phyloP scores from a whole-genome alignment of 1,140 invertebrate species.

The Drosophila guanche region DNA sequence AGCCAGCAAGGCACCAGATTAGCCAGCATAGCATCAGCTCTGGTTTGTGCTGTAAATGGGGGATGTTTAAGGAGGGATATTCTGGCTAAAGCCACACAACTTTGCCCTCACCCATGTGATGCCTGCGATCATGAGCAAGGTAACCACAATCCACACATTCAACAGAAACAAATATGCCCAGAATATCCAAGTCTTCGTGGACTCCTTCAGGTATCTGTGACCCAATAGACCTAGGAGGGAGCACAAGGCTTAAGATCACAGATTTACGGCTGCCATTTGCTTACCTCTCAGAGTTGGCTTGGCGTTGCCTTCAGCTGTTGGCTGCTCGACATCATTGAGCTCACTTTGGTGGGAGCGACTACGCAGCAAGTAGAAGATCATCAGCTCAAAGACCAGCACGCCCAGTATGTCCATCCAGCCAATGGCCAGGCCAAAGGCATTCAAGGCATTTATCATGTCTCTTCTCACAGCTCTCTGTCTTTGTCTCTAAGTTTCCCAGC shows the following conservation, averaged over 20 bases:
- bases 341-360: not conserved
- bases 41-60: constrained; percentile 37
- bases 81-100: not conserved
- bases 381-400: constrained; percentile 55
- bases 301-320: not conserved
- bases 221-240: constrained; percentile 19
- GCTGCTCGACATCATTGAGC: not conserved
- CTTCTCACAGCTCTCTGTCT: not conserved
- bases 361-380: constrained; percentile 52
- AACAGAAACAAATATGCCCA: constrained; percentile 58
- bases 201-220: constrained; percentile 1
- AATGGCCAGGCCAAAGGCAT: constrained; percentile 64
- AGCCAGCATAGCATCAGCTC: constrained; percentile 55
- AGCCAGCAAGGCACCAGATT: constrained; percentile 46
- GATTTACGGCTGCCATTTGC: not conserved
- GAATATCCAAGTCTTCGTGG: constrained; percentile 31
- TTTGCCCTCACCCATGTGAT: constrained; percentile 47
- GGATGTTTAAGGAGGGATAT: not conserved
- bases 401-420: constrained; percentile 64
- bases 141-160: constrained; percentile 59
- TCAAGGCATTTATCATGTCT: constrained; percentile 44
- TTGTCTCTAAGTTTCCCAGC: constrained; percentile 8
- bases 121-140: constrained; percentile 55
- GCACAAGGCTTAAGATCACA: not conserved
- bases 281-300: not conserved